Evolutionary conservation across 1,140 invertebrate species (phyloP).

Genomic region (Mya arenaria): DNA sequence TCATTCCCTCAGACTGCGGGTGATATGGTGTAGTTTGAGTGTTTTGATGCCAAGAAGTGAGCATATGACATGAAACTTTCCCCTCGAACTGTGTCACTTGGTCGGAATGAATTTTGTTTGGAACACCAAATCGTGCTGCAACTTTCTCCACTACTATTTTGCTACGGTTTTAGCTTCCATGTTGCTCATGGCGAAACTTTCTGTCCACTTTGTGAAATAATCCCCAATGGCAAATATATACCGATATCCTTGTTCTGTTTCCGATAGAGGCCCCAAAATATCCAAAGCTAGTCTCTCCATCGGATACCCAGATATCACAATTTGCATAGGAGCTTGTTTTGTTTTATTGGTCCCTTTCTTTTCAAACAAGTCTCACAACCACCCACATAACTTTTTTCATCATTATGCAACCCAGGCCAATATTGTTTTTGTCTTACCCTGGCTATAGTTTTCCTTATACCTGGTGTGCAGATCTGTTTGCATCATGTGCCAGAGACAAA

Average conservation of each 20-base stretch:
- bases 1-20: slow-evolving; percentile 45
- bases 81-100: slow-evolving; percentile 62
- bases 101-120: slow-evolving; percentile 75
- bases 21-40: slow-evolving; percentile 51
- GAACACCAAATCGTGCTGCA: slow-evolving; percentile 76
- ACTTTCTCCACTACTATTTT: slow-evolving; percentile 73
- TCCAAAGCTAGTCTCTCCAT: slow-evolving; percentile 50
- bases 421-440: too few relatives aligned
- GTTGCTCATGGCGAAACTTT: slow-evolving; percentile 76
- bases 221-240: slow-evolving; percentile 35
- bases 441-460: too few relatives aligned
- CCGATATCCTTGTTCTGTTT: slow-evolving; percentile 18
- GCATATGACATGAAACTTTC: slow-evolving; percentile 46
- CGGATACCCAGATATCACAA: slow-evolving; percentile 9
- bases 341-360: too few relatives aligned
- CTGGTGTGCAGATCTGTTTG: too few relatives aligned
- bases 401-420: too few relatives aligned
- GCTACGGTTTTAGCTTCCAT: slow-evolving; percentile 77
- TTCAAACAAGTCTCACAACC: too few relatives aligned
- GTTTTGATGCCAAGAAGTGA: slow-evolving; percentile 49
- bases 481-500: too few relatives aligned
- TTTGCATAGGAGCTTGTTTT: slow-evolving; percentile 33
- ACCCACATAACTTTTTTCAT: too few relatives aligned
- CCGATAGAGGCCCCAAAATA: slow-evolving; percentile 54
- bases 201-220: slow-evolving; percentile 80